These are phyloP conservation scores for Drosophila birchii DNA, from an alignment of 2,888 invertebrate genomes.

Conservation along the genomic window DNA sequence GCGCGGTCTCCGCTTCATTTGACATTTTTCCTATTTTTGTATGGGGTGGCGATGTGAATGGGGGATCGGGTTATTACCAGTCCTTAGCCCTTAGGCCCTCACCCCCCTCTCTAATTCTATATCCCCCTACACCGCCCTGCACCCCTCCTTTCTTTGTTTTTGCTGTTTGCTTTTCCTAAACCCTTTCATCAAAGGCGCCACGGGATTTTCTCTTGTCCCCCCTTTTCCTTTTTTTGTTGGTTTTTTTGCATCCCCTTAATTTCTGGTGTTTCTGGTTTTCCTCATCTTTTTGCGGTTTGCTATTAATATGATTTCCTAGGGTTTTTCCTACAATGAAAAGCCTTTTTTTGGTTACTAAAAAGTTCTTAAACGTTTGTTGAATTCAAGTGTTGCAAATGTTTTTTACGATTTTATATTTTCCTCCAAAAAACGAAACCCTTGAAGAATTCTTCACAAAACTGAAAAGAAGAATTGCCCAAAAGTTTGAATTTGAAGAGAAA, in stretches of 20 bases:
- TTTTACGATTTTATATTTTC: not conserved
- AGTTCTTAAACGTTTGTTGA: slow-evolving; percentile 9
- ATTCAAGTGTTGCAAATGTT: not conserved
- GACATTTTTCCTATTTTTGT: slow-evolving; percentile 69
- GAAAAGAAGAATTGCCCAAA: not conserved
- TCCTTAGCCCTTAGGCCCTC: slow-evolving; percentile 14
- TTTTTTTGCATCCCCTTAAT: slow-evolving; percentile 19
- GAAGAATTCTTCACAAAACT: slow-evolving; percentile 4
- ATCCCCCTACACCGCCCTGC: too few species aligned
- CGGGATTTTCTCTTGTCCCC: slow-evolving; percentile 28
- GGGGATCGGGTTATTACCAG: slow-evolving; percentile 57
- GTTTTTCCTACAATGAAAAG: slow-evolving; percentile 18
- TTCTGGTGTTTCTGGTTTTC: slow-evolving; percentile 51
- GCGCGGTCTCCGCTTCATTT: slow-evolving; percentile 73
- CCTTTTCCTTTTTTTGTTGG: too few species aligned
- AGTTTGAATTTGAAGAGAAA: slow-evolving; percentile 10
- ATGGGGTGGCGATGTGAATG: slow-evolving; percentile 42
- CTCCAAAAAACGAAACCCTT: not conserved
- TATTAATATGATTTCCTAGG: slow-evolving; percentile 66
- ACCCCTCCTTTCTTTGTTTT: slow-evolving; percentile 24
- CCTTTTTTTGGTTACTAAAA: not conserved
- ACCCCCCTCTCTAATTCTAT: not conserved
- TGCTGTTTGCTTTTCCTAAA: slow-evolving; percentile 50
- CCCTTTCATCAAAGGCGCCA: slow-evolving; percentile 74
- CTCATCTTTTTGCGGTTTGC: slow-evolving; percentile 61